Evolutionary conservation across 2,113 vertebrate genomes (phyloP), one percentile per base, ranked within the genome.

Genomic region (Muntiacus reevesi): DNA sequence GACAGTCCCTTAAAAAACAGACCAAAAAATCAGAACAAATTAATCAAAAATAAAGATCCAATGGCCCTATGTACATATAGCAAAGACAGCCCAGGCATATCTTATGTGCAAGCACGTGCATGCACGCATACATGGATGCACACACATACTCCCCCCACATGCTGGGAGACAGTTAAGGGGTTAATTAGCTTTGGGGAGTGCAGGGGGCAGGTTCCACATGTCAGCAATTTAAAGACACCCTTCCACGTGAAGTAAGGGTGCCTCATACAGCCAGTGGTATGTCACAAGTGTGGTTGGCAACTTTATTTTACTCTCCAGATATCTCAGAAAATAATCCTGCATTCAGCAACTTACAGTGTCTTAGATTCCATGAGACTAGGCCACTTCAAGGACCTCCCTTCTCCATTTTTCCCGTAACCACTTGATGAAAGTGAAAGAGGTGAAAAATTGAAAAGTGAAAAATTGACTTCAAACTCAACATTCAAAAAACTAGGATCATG

Each of bases 11-110:
- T 98, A 98, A 79, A 98, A 98, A 98, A 17, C 33, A 67, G 9
- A n/a, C 33, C 62, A 67, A 91, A 97, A 96, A 97, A 92, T 95
- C 91, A 96, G 78, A 97, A 97, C 96, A 97, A 97, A 97, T 96
- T 96, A 97, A 97, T 98, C 71, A 98, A 98, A 98, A 98, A 97
- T 98, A 98, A 98, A 97, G 96, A 97, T 97, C 87, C 96, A 95
- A 30, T 12, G 78, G 78, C 87, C 89, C 90, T 98, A 96, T 96
- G 94, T 96, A 98, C 97, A 97, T 57, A 83, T 74, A 95, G 87
- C 95, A 97, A 96, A 97, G 82, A 92, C 28, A 98, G 82, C 67
- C 90, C 96, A 94, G 88, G 92, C 90, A 71, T 84, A 59, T 90
- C 60, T 50, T 67, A 40, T 45, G 50, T 15, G 3, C 8, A 21